phyloP scores from a whole-genome alignment of 2,797 vertebrate species.

The Malacoctenus gilli region DNA sequence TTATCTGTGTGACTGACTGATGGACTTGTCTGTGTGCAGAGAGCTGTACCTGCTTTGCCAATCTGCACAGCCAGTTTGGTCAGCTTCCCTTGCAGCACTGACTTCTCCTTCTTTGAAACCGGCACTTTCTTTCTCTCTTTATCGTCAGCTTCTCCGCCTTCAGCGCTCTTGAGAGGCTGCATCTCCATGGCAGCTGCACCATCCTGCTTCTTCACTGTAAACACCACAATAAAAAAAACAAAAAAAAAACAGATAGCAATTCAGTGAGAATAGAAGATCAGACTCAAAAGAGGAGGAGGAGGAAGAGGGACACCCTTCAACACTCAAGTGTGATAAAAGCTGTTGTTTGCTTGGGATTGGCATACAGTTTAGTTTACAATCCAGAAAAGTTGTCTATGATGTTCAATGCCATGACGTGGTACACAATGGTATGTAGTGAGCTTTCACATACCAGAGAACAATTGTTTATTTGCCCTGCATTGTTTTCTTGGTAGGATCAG shows the following conservation, averaged over 20 bases:
- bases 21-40: constrained; percentile 31
- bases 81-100: constrained; percentile 97
- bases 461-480: constrained; percentile 12
- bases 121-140: constrained; percentile 94
- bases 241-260: constrained; percentile 26
- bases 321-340: constrained; percentile 18
- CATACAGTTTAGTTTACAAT: constrained; percentile 20
- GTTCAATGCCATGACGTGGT: constrained; percentile 11
- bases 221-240: constrained; percentile 48
- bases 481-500: constrained; percentile 3
- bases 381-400: constrained; percentile 12
- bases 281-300: constrained; percentile 6
- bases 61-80: constrained; percentile 99
- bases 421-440: constrained; percentile 10
- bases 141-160: constrained; percentile 92
- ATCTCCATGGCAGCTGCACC: constrained; percentile 99
- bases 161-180: constrained; percentile 98
- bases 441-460: constrained; percentile 1
- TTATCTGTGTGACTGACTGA: constrained; percentile 42
- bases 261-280: constrained; percentile 37
- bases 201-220: constrained; percentile 96
- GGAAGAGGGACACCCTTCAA: constrained; percentile 14
- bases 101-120: constrained; percentile 96
- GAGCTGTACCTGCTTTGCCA: constrained; percentile 92
- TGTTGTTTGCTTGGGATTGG: constrained; percentile 10